Conservation (phyloP, 2,888 invertebrate species). For the Drosophila pseudotakahashii region DNA sequence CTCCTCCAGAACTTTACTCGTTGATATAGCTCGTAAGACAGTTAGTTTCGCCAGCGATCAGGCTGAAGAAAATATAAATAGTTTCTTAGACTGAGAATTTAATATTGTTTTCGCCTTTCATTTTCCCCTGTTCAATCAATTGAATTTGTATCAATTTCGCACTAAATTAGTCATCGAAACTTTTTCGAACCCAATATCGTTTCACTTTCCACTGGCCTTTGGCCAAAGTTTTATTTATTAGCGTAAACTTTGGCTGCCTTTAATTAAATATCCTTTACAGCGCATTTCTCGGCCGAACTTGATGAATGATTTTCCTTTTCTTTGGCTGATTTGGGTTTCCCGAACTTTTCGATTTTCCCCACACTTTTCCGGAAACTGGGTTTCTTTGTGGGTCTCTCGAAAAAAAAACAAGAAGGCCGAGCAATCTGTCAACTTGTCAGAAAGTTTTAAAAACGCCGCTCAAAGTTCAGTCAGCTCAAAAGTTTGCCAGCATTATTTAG, state of each 20-base stretch:
- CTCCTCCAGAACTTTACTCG: slow-evolving; percentile 22
- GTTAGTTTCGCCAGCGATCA: not conserved
- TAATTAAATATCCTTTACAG: slow-evolving; percentile 67
- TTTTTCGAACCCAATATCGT: slow-evolving; percentile 25
- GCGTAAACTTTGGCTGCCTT: slow-evolving; percentile 59
- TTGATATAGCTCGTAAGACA: slow-evolving; percentile 27
- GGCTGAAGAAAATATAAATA: not conserved
- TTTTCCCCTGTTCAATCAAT: slow-evolving; percentile 41
- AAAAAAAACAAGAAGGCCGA: slow-evolving; percentile 12
- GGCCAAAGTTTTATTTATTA: slow-evolving; percentile 69
- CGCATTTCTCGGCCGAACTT: slow-evolving; percentile 52
- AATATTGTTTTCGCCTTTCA: slow-evolving; percentile 1
- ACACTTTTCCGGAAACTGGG: slow-evolving; percentile 23
- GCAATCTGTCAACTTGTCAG: slow-evolving; percentile 64
- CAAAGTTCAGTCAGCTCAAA: slow-evolving; percentile 51
- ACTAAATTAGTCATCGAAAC: slow-evolving; percentile 57
- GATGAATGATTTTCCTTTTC: slow-evolving; percentile 63
- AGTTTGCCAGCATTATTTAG: slow-evolving; percentile 40
- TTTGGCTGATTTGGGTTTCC: slow-evolving; percentile 32
- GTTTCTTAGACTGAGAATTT: slow-evolving; percentile 13
- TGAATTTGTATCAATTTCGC: slow-evolving; percentile 60
- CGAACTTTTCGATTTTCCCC: slow-evolving; percentile 19
- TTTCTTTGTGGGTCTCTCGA: slow-evolving; percentile 11
- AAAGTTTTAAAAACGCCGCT: slow-evolving; percentile 46
- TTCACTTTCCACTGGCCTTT: slow-evolving; percentile 23